These are phyloP conservation scores for Python bivittatus DNA, from an alignment of 2,113 vertebrate genomes.

Conservation along the genomic window DNA sequence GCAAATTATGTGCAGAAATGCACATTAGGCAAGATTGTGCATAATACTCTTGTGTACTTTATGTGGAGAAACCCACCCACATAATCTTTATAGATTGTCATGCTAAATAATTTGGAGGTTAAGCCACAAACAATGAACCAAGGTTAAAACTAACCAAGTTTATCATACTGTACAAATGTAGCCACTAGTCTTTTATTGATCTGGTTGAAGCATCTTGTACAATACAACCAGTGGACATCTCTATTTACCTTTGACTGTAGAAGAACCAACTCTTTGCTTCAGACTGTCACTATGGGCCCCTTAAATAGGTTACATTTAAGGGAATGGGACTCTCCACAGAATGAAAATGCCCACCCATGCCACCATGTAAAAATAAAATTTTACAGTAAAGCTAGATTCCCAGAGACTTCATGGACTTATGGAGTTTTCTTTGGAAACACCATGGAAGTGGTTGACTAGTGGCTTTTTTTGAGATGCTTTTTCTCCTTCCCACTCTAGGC, in stretches of 20 bases:
- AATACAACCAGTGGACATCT: background rate
- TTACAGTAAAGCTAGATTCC: background rate
- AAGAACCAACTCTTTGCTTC: background rate
- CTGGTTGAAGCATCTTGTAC: background rate
- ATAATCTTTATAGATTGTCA: background rate
- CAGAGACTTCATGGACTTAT: background rate
- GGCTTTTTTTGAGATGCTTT: background rate
- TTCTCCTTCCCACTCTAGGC: background rate
- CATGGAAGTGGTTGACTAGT: background rate
- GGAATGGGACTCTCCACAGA: background rate
- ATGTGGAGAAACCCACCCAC: background rate
- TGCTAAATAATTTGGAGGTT: background rate
- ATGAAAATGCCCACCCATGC: background rate
- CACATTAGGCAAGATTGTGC: background rate
- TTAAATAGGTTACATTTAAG: background rate
- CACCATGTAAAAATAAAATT: background rate
- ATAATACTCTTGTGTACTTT: background rate
- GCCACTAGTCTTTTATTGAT: background rate
- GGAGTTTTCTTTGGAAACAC: background rate
- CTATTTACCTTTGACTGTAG: background rate
- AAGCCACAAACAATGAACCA: background rate
- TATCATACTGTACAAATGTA: background rate
- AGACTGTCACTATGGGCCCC: background rate
- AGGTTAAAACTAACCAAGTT: background rate
- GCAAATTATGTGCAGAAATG: background rate